Base-by-base conservation (phyloP, 2,888 invertebrate species). In the Chelonus formosanus region DNA sequence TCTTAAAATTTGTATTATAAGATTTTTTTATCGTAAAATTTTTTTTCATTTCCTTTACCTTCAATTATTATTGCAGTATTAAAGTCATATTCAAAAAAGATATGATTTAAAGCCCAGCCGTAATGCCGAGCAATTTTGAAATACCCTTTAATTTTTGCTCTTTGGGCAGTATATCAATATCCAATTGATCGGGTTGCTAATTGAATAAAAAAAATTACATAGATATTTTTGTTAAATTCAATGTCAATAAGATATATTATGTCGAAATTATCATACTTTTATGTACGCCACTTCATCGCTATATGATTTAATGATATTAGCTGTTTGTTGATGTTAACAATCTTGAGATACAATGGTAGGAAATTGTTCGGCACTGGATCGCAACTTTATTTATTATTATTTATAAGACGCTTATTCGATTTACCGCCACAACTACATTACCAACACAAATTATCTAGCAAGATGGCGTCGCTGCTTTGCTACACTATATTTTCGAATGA, bases 341-440 rank as follows among this genome's bases (percentile, higher is more conserved):
- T 99, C 99, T 90, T 93, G 93, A 70, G 96, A 96, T n/a, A 99
- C 95, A 72, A 98, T 93, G 65, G 99, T 96, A 3, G 98, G 99
- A 86, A 98, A 98, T 70, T 91, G 92, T 63, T 93, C 90, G 57
- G 89, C 88, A 79, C 89, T 91, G 3, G 96, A 94, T 69, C 95
- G 89, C 85, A 91, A 93, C 85, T 91, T 91, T 69, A 98, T 87
- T 60, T n/a, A n/a, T n/a, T n/a, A n/a, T n/a, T n/a, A n/a, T n/a
- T n/a, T n/a, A n/a, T n/a, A n/a, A n/a, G n/a, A n/a, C n/a, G n/a
- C n/a, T n/a, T n/a, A n/a, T n/a, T n/a, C n/a, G n/a, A n/a, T n/a
- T n/a, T n/a, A n/a, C n/a, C n/a, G n/a, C n/a, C n/a, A n/a, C n/a
- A n/a, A n/a, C n/a, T n/a, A n/a, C n/a, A n/a, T n/a, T n/a, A n/a